A percentile compares a stretch with the other conserved stretches of the same genome.
phyloP scores from a whole-genome alignment of 2,113 vertebrate species.

The Numida meleagris region DNA sequence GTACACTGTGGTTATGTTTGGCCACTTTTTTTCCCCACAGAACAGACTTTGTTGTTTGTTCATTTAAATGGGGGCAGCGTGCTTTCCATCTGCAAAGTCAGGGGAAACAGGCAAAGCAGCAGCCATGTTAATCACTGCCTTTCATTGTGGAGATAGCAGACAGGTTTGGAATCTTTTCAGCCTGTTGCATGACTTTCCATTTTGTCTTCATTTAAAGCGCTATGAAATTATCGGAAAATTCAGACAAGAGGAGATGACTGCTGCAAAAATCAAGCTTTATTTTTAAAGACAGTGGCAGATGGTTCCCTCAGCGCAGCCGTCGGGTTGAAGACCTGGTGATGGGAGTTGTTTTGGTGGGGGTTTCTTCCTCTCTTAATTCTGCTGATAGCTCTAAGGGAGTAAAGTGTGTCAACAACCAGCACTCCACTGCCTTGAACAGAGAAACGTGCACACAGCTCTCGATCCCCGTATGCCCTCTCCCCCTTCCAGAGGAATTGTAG shows the following conservation, averaged over 20 bases:
- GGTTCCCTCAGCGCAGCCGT: conserved; percentile 57
- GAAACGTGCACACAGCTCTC: not conserved
- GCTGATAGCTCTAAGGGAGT: conserved; percentile 71
- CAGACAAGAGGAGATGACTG: not conserved
- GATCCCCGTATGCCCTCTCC: not conserved
- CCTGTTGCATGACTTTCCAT: not conserved
- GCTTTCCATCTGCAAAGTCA: not conserved
- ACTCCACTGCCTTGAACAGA: not conserved
- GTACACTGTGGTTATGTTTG: not conserved
- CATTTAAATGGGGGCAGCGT: not conserved
- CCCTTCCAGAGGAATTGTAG: not conserved
- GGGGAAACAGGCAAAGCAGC: not conserved
- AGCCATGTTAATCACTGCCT: not conserved
- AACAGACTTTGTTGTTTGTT: not conserved
- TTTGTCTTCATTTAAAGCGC: not conserved
- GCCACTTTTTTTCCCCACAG: not conserved
- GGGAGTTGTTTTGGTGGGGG: conserved; percentile 91
- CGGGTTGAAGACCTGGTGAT: conserved; percentile 85
- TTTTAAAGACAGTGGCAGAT: conserved; percentile 14
- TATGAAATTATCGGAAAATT: not conserved
- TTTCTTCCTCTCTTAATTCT: conserved; percentile 88
- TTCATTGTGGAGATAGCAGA: not conserved
- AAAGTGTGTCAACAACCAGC: not conserved
- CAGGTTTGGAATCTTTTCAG: not conserved
- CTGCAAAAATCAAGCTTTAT: not conserved